Percentiles rank a stretch among this genome's conserved stretches.
Conservation (phyloP, 1,140 invertebrate species). For the Apocrypta bakeri region DNA sequence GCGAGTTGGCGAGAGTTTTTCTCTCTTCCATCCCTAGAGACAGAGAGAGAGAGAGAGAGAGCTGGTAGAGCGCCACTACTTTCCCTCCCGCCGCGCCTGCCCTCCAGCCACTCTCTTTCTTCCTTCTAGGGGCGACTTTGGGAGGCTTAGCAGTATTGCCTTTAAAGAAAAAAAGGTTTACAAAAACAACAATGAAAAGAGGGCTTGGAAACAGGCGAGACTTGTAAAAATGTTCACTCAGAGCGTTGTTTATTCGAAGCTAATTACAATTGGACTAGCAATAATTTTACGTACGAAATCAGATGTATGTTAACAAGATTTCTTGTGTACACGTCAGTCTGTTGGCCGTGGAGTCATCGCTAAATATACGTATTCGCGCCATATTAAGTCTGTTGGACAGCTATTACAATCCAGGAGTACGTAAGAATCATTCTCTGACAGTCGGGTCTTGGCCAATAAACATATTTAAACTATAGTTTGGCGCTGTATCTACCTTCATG, state of each 20-base stretch:
- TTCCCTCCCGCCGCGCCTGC: background rate
- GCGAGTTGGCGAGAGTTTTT: slow-evolving; percentile 73
- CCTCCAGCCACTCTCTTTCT: background rate
- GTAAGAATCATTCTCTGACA: too few relatives aligned
- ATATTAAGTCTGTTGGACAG: too few relatives aligned
- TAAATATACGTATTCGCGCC: too few relatives aligned
- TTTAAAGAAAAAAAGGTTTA: background rate
- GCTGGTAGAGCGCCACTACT: slow-evolving; percentile 30
- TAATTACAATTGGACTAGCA: slow-evolving; percentile 9
- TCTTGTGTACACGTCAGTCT: too few relatives aligned
- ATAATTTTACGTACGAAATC: too few relatives aligned
- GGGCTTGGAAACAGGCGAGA: background rate
- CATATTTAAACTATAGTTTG: too few relatives aligned
- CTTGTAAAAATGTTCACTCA: background rate
- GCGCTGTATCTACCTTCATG: too few relatives aligned
- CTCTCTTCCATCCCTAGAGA: slow-evolving; percentile 49
- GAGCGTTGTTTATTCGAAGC: background rate
- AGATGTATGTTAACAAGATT: too few relatives aligned
- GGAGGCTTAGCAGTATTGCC: slow-evolving; percentile 38
- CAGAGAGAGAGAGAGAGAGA: background rate
- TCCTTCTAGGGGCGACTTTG: background rate
- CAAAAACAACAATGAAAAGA: background rate
- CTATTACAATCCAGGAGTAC: too few relatives aligned
- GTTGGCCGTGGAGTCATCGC: too few relatives aligned
- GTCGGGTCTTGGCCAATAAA: too few relatives aligned